These are phyloP conservation scores for Panurus biarmicus DNA, from an alignment of 2,113 vertebrate genomes.

Conservation along the genomic window DNA sequence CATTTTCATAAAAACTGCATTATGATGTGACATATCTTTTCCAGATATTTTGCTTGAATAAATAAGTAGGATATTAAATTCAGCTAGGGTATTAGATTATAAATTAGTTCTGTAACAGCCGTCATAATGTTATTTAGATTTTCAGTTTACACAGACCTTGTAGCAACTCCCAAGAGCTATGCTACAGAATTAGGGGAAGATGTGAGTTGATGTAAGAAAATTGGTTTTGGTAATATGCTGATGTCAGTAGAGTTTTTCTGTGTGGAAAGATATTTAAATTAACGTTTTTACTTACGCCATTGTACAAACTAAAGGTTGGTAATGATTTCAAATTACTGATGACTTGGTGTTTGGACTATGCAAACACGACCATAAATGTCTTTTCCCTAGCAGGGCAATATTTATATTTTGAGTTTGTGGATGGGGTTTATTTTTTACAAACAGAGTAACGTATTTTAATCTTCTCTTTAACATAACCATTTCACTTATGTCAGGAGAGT, in stretches of 20 bases:
- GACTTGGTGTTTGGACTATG: constrained; percentile 38
- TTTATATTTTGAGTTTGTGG: constrained; percentile 16
- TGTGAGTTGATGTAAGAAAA: constrained; percentile 97
- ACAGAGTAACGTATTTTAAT: neutral
- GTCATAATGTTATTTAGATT: constrained; percentile 97
- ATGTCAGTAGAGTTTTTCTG: constrained; percentile 82
- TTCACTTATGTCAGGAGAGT: neutral
- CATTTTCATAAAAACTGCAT: constrained; percentile 72
- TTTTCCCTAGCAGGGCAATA: constrained; percentile 24
- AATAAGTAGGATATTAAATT: constrained; percentile 92
- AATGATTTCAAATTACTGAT: constrained; percentile 64
- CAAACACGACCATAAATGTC: constrained; percentile 39
- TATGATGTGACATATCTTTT: constrained; percentile 76
- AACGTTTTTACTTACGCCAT: constrained; percentile 65
- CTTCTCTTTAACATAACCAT: neutral
- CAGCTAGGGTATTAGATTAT: constrained; percentile 92
- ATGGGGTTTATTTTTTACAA: neutral
- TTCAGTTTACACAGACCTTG: constrained; percentile 90
- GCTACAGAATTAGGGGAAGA: constrained; percentile 94
- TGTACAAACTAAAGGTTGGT: constrained; percentile 65
- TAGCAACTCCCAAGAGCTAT: constrained; percentile 94
- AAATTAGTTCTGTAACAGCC: constrained; percentile 97
- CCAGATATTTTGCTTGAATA: constrained; percentile 84
- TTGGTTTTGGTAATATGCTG: constrained; percentile 97
- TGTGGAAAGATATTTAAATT: constrained; percentile 77